phyloP scores from a whole-genome alignment of 2,797 vertebrate species.

The Onychomys arenicola region DNA sequence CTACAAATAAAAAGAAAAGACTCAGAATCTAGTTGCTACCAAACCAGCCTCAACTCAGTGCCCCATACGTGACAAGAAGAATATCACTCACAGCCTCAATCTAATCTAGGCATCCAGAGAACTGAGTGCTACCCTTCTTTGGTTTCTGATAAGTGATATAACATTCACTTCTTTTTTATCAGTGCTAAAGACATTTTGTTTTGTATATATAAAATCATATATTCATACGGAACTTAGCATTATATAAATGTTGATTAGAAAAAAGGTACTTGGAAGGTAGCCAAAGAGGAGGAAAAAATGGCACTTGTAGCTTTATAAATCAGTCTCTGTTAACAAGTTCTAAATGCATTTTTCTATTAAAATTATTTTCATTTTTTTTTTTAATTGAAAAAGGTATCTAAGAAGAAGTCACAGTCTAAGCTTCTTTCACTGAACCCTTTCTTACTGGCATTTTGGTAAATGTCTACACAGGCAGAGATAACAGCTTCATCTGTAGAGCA shows the following conservation, averaged over 20 bases:
- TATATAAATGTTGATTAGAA: background rate
- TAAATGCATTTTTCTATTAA: background rate
- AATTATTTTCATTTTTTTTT: background rate
- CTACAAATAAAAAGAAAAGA: background rate
- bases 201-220: background rate
- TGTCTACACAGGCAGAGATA: background rate
- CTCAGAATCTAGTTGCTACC: background rate
- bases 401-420: background rate
- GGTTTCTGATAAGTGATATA: background rate
- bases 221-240: background rate
- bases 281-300: background rate
- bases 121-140: background rate
- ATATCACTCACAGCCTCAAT: background rate
- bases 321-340: background rate
- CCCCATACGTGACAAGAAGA: accelerated
- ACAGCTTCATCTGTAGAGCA: background rate
- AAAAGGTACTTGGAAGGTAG: background rate
- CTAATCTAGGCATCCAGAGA: background rate
- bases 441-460: background rate
- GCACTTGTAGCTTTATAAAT: background rate
- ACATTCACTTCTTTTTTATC: background rate
- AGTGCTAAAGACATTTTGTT: background rate
- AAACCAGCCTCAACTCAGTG: background rate
- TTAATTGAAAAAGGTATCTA: background rate
- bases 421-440: background rate